Evolutionary conservation across 2,797 vertebrate species (phyloP).

Genomic region (Spinus olivaceus): DNA sequence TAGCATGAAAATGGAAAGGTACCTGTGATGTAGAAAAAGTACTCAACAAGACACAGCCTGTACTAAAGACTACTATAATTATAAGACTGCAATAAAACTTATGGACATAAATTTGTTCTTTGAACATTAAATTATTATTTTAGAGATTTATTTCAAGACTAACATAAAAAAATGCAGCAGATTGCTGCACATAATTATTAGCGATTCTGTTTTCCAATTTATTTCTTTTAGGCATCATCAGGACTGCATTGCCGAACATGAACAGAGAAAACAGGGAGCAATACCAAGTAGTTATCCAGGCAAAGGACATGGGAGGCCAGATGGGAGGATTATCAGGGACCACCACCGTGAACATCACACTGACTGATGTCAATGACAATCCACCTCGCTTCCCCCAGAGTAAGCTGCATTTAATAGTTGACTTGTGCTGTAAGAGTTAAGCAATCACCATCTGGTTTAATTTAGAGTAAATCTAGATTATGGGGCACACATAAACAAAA

Average conservation of each 20-base stretch:
- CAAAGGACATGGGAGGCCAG: slow-evolving; percentile 96
- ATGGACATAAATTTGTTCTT: not conserved
- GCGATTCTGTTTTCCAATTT: not conserved
- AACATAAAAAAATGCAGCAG: not conserved
- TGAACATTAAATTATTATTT: not conserved
- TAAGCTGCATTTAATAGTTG: slow-evolving; percentile 73
- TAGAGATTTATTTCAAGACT: not conserved
- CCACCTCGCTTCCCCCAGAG: slow-evolving; percentile 88
- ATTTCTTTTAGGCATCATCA: slow-evolving; percentile 84
- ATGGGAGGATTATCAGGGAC: slow-evolving; percentile 90
- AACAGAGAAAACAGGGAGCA: slow-evolving; percentile 92
- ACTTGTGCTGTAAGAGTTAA: slow-evolving; percentile 16
- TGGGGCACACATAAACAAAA: slow-evolving; percentile 42
- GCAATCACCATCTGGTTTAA: slow-evolving; percentile 75
- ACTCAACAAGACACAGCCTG: not conserved
- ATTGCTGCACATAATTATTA: not conserved
- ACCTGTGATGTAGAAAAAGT: not conserved
- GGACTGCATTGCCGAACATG: slow-evolving; percentile 91
- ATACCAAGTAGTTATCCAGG: slow-evolving; percentile 94
- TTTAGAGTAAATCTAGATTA: slow-evolving; percentile 78
- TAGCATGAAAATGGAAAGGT: not conserved
- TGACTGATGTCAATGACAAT: slow-evolving; percentile 94
- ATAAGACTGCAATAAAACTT: not conserved
- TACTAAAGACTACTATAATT: not conserved
- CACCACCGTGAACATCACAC: slow-evolving; percentile 87